Conservation (phyloP, 2,888 invertebrate genomes). For the Scrobipalpa atriplicella region DNA sequence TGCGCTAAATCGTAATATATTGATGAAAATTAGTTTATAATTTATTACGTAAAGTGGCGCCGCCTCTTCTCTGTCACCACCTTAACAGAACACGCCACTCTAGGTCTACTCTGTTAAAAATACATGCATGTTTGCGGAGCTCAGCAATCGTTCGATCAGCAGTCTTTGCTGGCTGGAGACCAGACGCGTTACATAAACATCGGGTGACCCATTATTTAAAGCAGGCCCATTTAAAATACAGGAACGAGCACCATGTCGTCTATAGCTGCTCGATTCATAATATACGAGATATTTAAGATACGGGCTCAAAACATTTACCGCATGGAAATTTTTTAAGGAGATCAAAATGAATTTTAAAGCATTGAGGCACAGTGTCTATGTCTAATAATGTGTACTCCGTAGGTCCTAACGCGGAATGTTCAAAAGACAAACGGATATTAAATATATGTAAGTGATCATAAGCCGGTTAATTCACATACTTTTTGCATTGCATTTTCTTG, state of each 20-base stretch:
- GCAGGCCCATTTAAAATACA: constrained; percentile 17
- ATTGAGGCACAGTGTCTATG: constrained; percentile 4
- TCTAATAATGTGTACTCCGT: constrained; percentile 18
- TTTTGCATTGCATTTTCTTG: constrained; percentile 56
- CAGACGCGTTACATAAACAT: background rate
- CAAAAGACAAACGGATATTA: constrained; percentile 42
- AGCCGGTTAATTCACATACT: constrained; percentile 65
- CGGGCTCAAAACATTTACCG: background rate
- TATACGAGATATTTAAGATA: background rate
- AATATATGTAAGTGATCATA: constrained; percentile 71
- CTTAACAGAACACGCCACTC: background rate
- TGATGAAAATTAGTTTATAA: no score
- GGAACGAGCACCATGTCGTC: background rate
- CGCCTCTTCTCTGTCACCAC: no score
- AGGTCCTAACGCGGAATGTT: constrained; percentile 42
- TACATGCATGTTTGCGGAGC: background rate
- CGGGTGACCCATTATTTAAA: constrained; percentile 20
- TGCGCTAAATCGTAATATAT: no score
- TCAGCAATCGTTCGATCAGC: background rate
- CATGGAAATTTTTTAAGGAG: background rate
- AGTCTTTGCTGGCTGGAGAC: background rate
- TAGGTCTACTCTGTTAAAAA: background rate
- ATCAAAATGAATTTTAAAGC: background rate
- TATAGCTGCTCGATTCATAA: background rate
- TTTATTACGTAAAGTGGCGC: no score